phyloP scores from a whole-genome alignment of 2,113 vertebrate genomes.

The Oreochromis niloticus region DNA sequence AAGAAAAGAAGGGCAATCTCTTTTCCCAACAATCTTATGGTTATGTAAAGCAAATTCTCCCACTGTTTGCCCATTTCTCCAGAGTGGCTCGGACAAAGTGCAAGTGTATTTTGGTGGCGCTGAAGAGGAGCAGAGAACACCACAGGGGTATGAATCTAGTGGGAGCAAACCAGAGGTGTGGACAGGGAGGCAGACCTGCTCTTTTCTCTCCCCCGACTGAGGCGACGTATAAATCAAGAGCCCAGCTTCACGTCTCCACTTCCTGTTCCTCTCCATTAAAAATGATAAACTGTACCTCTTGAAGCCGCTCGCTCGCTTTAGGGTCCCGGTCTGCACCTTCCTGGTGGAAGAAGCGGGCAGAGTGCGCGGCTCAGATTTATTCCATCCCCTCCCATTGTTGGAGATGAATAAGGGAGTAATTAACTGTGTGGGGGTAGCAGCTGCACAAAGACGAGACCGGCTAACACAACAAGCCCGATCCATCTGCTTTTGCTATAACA shows the following conservation, averaged over 20 bases:
- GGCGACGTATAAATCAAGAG: conserved; percentile 58
- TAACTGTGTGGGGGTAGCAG: conserved; percentile 61
- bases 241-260: conserved; percentile 56
- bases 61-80: background rate
- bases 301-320: conserved; percentile 60
- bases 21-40: background rate
- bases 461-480: conserved; percentile 54
- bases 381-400: conserved; percentile 58
- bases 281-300: conserved; percentile 72
- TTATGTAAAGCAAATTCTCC: background rate
- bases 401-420: conserved; percentile 73
- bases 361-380: conserved; percentile 57
- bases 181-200: conserved; percentile 57
- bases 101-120: background rate
- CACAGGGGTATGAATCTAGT: background rate
- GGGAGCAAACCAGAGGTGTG: conserved; percentile 36
- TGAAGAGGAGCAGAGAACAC: conserved; percentile 5
- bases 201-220: conserved; percentile 22
- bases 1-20: background rate
- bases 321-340: conserved; percentile 66
- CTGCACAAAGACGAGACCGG: conserved; percentile 51
- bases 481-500: conserved; percentile 53
- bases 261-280: conserved; percentile 73
- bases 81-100: background rate
- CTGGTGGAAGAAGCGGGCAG: conserved; percentile 40